Evolutionary conservation across 2,113 vertebrate genomes (phyloP).

Genomic region (Phocoena sinus): DNA sequence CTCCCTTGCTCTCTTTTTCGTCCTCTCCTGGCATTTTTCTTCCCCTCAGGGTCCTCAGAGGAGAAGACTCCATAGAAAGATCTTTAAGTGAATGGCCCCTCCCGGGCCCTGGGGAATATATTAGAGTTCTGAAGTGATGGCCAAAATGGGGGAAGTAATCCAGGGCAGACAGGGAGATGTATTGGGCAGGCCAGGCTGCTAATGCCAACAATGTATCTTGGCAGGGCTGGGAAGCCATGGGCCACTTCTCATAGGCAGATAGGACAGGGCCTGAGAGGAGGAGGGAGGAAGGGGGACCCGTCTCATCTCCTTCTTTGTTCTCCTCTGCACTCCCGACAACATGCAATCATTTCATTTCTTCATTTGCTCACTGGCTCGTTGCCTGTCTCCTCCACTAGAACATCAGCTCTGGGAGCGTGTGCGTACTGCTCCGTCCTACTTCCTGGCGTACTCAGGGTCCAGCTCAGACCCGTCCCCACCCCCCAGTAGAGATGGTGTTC

Average conservation of each 20-base stretch:
- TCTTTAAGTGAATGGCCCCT: constrained; percentile 62
- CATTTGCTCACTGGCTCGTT: neutral
- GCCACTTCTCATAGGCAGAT: constrained; percentile 38
- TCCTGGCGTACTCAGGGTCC: fast-evolving
- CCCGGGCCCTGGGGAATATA: constrained; percentile 43
- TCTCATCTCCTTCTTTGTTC: constrained; percentile 18
- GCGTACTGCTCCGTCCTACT: fast-evolving
- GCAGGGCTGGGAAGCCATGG: neutral
- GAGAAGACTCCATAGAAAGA: constrained; percentile 42
- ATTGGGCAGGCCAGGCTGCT: neutral
- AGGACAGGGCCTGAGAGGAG: neutral
- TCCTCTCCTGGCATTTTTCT: constrained; percentile 48
- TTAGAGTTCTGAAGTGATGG: constrained; percentile 52
- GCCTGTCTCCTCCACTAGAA: neutral
- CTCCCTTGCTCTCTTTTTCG: constrained; percentile 18
- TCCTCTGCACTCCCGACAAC: neutral
- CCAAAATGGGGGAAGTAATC: constrained; percentile 13
- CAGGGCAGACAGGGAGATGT: constrained; percentile 34
- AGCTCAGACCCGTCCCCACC: neutral
- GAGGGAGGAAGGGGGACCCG: neutral
- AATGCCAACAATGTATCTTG: constrained; percentile 20
- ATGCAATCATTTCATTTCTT: constrained; percentile 48
- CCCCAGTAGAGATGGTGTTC: neutral
- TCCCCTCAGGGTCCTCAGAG: constrained; percentile 43
- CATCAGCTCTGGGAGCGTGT: neutral